A percentile compares a stretch with the other conserved stretches of the same genome.
These are phyloP conservation scores for Gryon sp. DNA, from an alignment of 1,140 invertebrate genomes.

Conservation along the genomic window DNA sequence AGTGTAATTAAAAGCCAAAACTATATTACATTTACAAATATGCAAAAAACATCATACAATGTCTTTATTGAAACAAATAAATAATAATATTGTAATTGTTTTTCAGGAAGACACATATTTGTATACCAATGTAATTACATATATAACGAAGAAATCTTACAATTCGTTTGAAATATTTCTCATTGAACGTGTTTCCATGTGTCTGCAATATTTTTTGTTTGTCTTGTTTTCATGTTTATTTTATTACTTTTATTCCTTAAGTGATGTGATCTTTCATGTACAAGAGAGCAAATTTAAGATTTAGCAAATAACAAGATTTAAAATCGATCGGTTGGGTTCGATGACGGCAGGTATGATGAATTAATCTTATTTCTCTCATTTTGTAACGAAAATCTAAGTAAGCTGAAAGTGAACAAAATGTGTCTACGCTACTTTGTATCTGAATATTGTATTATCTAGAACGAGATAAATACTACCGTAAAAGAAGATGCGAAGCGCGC, in stretches of 20 bases:
- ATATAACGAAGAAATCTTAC: too few relatives aligned
- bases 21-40: too few relatives aligned
- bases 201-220: background rate
- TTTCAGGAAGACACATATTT: too few relatives aligned
- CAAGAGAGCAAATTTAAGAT: slow-evolving; percentile 36
- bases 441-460: slow-evolving; percentile 7
- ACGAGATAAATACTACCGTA: background rate
- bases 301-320: too few relatives aligned
- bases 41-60: too few relatives aligned
- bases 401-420: background rate
- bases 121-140: too few relatives aligned
- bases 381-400: background rate
- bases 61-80: too few relatives aligned
- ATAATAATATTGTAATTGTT: too few relatives aligned
- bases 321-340: slow-evolving; percentile 53
- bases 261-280: slow-evolving; percentile 10
- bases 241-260: too few relatives aligned
- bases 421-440: background rate
- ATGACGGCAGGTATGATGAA: slow-evolving; percentile 69
- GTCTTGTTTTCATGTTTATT: too few relatives aligned
- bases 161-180: slow-evolving; percentile 25
- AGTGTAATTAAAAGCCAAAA: too few relatives aligned
- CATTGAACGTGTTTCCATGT: slow-evolving; percentile 44
- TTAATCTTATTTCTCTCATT: too few relatives aligned
- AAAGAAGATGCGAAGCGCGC: slow-evolving; percentile 40